Evolutionary conservation across 2,888 invertebrate genomes (phyloP).

Genomic region (Ectropis crepuscularia): DNA sequence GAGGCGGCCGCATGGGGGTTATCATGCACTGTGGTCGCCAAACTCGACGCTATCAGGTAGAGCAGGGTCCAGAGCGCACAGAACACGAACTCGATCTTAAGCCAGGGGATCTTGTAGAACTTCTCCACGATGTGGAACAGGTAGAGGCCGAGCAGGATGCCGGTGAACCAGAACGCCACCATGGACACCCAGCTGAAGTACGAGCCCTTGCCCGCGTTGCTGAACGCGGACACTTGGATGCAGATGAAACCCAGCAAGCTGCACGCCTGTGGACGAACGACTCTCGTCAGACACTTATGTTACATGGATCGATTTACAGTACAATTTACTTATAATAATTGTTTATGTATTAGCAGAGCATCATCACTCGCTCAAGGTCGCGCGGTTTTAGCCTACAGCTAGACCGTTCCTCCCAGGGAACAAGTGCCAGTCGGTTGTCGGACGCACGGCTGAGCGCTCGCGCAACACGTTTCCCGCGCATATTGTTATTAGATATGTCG

Average conservation of each 20-base stretch:
- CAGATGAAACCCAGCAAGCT: constrained; percentile 93
- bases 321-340: too few relatives aligned
- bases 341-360: too few relatives aligned
- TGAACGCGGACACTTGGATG: constrained; percentile 86
- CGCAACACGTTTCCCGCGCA: too few relatives aligned
- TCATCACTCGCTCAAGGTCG: too few relatives aligned
- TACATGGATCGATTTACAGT: too few relatives aligned
- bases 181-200: constrained; percentile 93
- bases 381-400: too few relatives aligned
- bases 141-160: constrained; percentile 91
- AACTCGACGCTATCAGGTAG: constrained; percentile 90
- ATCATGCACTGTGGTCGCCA: constrained; percentile 86
- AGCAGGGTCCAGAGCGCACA: constrained; percentile 90
- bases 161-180: constrained; percentile 94
- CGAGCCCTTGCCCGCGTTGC: constrained; percentile 84
- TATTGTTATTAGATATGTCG: too few relatives aligned
- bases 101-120: constrained; percentile 93
- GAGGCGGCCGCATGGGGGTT: constrained; percentile 88
- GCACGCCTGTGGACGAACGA: constrained; percentile 75
- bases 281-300: too few relatives aligned
- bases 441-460: too few relatives aligned
- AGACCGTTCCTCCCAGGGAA: too few relatives aligned
- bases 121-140: constrained; percentile 94
- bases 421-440: too few relatives aligned
- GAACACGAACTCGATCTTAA: constrained; percentile 91